A percentile compares a stretch with the other conserved stretches of the same genome.
Conservation (phyloP, 2,113 vertebrate genomes). For the Bagarius yarrelli region DNA sequence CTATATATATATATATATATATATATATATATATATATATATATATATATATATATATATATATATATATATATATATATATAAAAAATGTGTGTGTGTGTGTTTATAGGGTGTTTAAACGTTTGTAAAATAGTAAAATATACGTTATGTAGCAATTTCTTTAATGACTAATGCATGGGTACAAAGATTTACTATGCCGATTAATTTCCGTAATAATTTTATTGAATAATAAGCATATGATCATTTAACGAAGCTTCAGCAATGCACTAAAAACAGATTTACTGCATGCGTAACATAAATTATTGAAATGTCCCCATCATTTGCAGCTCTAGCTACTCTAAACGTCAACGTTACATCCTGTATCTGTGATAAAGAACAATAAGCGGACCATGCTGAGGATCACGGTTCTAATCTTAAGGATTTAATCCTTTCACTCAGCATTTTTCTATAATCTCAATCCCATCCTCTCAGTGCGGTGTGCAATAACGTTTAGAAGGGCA, state of each 20-base stretch:
- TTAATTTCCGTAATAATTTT: not conserved
- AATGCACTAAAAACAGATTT: not conserved
- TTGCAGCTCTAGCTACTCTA: not conserved
- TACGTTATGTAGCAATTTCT: not conserved
- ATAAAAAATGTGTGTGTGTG: too few relatives aligned
- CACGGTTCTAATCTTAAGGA: slow-evolving; percentile 22
- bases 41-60: too few relatives aligned
- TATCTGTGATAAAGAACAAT: not conserved
- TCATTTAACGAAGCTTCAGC: not conserved
- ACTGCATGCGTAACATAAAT: not conserved
- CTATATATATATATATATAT: too few relatives aligned
- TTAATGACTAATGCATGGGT: not conserved
- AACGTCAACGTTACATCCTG: not conserved
- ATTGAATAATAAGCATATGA: not conserved
- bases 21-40: too few relatives aligned
- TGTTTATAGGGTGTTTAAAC: too few relatives aligned
- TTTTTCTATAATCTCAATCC: slow-evolving; percentile 29
- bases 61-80: too few relatives aligned
- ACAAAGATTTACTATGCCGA: not conserved
- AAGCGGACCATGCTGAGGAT: not conserved
- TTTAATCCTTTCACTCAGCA: slow-evolving; percentile 26
- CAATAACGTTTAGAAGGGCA: not conserved
- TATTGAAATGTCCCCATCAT: not conserved
- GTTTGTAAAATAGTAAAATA: not conserved
- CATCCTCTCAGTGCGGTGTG: not conserved